Evolutionary conservation across 2,113 vertebrate genomes (phyloP), one percentile per base, ranked within the genome.

Genomic region (Oreochromis niloticus): DNA sequence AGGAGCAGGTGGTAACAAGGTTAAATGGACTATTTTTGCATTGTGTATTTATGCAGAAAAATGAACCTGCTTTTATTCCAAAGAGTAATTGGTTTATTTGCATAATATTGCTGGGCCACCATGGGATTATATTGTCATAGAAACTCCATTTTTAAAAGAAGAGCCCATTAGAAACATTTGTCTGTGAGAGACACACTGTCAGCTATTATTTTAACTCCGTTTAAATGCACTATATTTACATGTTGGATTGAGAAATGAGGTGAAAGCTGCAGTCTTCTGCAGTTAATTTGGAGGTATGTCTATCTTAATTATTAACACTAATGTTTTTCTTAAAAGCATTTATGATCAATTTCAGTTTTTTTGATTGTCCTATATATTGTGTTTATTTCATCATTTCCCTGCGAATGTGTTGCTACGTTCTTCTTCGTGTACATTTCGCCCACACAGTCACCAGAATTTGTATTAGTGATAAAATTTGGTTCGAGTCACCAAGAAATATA

Each of bases 331-430:
- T 34, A 7, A 63, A 61, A 63, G 16, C 30, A 63, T 36, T 63
- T 63, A 7, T 63, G 11, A n/a, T n/a, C n/a, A 63, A 63, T 63
- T 36, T 36, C 32, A 66, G 32, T 66, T 39, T 34, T 39, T 66
- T 0, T 66, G 61, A 66, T 66, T 66, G 17, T 39, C 32, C 6
- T 3, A 1, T 39, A 66, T 39, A 39, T 39, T 39, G 61, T n/a
- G 34, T 39, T 39, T 19, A 22, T 22, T 39, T 22, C 61, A 66
- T 66, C 4, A 2, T 66, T 66, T 39, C 6, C 61, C 61, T 66
- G 61, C 0, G 0, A 39, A n/a, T 66, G 61, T 34, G 34, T n/a
- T 8, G 19, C 2, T 39, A 13, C 1, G 2, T 0, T 39, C 19
- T 39, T 39, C 1, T 3, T n/a, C 5, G 32, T 0, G 61, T n/a